These are phyloP conservation scores for Anarrhichthys ocellatus DNA, from an alignment of 2,113 vertebrate species.

Conservation along the genomic window DNA sequence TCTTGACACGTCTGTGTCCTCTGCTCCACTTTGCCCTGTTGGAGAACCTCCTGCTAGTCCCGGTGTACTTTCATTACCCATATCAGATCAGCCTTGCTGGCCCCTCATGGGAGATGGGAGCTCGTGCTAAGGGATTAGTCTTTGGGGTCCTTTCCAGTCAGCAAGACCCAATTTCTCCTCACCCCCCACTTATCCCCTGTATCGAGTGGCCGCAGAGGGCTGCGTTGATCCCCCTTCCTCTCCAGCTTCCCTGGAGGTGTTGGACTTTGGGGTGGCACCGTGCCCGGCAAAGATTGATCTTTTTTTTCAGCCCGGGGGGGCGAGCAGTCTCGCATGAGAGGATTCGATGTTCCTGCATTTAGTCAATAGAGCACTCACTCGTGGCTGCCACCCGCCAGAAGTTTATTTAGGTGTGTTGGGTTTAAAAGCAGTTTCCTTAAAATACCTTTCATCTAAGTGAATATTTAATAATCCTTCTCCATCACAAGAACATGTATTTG, in stretches of 20 bases:
- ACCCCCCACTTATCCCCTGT: slow-evolving; percentile 31
- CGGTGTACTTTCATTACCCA: slow-evolving; percentile 36
- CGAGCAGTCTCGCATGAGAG: slow-evolving; percentile 12
- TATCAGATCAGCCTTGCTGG: slow-evolving; percentile 47
- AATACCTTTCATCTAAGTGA: too few species aligned
- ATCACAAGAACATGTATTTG: too few species aligned
- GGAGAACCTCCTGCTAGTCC: not conserved
- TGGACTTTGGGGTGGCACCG: slow-evolving; percentile 23
- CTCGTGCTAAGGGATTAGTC: slow-evolving; percentile 33
- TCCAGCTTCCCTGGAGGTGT: slow-evolving; percentile 24
- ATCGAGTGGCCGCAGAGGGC: slow-evolving; percentile 36
- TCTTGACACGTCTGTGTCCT: not conserved
- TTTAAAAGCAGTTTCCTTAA: too few species aligned
- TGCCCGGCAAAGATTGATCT: slow-evolving; percentile 38
- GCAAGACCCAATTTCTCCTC: slow-evolving; percentile 28
- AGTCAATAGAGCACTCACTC: slow-evolving; percentile 26
- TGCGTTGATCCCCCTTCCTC: slow-evolving; percentile 15
- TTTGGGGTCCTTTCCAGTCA: slow-evolving; percentile 33
- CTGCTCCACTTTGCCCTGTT: not conserved
- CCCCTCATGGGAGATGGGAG: not conserved
- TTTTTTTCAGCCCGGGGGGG: not conserved
- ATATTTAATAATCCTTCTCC: too few species aligned
- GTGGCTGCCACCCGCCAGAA: not conserved
- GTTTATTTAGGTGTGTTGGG: not conserved
- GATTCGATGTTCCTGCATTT: slow-evolving; percentile 24